Evolutionary conservation across 2,797 vertebrate species (phyloP).

Genomic region (Cynodonichthys magdalenae): DNA sequence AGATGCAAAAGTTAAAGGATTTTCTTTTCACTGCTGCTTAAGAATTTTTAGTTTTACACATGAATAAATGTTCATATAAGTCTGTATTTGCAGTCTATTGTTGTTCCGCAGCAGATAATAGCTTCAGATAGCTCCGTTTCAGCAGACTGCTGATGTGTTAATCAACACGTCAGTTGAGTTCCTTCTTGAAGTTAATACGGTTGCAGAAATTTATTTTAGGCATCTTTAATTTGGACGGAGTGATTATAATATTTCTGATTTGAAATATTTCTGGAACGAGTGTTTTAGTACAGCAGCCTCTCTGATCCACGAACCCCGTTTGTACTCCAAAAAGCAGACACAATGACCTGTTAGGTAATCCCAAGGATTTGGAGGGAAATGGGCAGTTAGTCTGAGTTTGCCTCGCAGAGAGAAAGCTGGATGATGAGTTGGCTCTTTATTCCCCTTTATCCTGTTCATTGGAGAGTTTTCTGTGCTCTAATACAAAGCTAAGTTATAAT

Average conservation of each 20-base stretch:
- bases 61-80: constrained; percentile 10
- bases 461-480: constrained; percentile 62
- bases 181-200: constrained; percentile 9
- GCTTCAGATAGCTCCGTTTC: constrained; percentile 10
- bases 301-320: constrained; percentile 42
- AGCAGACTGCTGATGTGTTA: constrained; percentile 17
- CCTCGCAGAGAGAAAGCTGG: constrained; percentile 65
- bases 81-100: constrained; percentile 13
- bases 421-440: constrained; percentile 75
- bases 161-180: constrained; percentile 17
- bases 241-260: too few species aligned
- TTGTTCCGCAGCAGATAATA: constrained; percentile 30
- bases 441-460: constrained; percentile 68
- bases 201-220: neutral
- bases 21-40: neutral
- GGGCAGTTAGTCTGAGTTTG: constrained; percentile 75
- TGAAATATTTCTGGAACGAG: constrained; percentile 48
- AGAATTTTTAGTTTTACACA: constrained; percentile 8
- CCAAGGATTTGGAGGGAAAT: constrained; percentile 74
- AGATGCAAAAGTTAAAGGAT: constrained; percentile 4
- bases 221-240: constrained; percentile 30
- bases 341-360: constrained; percentile 82
- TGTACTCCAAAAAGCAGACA: constrained; percentile 62
- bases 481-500: constrained; percentile 52
- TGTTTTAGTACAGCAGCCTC: constrained; percentile 30